phyloP scores from a whole-genome alignment of 2,888 invertebrate species.

The Epistrophella euchroma region DNA sequence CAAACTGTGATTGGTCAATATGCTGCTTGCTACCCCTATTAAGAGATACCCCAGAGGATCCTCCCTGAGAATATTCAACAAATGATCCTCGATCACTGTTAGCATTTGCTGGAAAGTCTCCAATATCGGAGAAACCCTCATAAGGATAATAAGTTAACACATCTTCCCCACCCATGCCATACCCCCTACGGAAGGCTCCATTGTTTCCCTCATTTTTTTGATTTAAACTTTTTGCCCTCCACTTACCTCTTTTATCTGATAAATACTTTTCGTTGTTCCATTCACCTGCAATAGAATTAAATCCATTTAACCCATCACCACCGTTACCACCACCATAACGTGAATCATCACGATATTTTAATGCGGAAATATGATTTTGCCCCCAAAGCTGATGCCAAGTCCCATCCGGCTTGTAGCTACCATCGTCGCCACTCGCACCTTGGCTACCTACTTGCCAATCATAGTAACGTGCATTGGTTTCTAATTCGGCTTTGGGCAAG shows the following conservation, averaged over 20 bases:
- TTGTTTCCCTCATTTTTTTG: not conserved
- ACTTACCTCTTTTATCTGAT: constrained; percentile 36
- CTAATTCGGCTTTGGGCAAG: constrained; percentile 31
- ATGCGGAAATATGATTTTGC: constrained; percentile 40
- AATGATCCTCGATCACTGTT: not conserved
- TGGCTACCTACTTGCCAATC: constrained; percentile 66
- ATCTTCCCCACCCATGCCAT: constrained; percentile 60
- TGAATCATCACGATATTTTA: constrained; percentile 49
- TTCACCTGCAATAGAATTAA: constrained; percentile 50
- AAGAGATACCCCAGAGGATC: not conserved
- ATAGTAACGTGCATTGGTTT: constrained; percentile 58
- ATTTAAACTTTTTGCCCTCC: constrained; percentile 53
- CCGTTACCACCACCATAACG: constrained; percentile 55
- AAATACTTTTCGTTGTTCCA: constrained; percentile 25
- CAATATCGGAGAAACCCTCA: not conserved
- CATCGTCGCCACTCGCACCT: constrained; percentile 69
- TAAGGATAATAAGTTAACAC: constrained; percentile 27
- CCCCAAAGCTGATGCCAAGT: constrained; percentile 61
- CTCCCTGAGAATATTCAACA: not conserved
- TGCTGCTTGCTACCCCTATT: not conserved
- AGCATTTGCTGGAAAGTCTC: not conserved
- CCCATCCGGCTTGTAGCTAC: constrained; percentile 43
- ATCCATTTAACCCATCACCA: constrained; percentile 58
- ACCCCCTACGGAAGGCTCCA: constrained; percentile 44
- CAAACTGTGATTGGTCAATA: not conserved